These are phyloP conservation scores for Pleuronectes platessa DNA, from an alignment of 2,113 vertebrate genomes.

Conservation along the genomic window DNA sequence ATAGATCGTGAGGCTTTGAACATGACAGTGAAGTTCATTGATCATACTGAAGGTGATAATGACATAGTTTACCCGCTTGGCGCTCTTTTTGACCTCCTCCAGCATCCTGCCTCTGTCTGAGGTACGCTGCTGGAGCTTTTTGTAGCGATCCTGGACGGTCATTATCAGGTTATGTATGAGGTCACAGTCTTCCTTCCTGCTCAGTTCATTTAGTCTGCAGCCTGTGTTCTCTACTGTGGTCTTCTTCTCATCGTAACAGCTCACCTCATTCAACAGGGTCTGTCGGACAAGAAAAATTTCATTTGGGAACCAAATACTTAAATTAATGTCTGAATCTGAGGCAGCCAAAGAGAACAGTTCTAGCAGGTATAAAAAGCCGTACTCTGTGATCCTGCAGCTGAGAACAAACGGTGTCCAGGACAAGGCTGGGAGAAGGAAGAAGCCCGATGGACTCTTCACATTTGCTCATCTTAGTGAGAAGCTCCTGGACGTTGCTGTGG, in stretches of 20 bases:
- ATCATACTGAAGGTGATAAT: neutral
- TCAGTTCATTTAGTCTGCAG: slow-evolving; percentile 78
- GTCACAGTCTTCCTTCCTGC: slow-evolving; percentile 84
- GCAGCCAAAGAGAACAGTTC: neutral
- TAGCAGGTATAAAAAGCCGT: neutral
- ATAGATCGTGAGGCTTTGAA: neutral
- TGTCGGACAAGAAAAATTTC: slow-evolving; percentile 42
- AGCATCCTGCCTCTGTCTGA: slow-evolving; percentile 79
- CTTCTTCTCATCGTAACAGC: slow-evolving; percentile 78
- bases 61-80: slow-evolving; percentile 80
- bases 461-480: slow-evolving; percentile 84
- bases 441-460: slow-evolving; percentile 80
- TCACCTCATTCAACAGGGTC: slow-evolving; percentile 82
- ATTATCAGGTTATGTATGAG: slow-evolving; percentile 83
- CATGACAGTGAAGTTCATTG: neutral
- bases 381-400: slow-evolving; percentile 90
- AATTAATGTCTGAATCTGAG: neutral
- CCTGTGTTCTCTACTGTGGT: slow-evolving; percentile 75
- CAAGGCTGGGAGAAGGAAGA: slow-evolving; percentile 83
- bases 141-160: slow-evolving; percentile 81
- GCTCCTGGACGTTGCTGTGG: slow-evolving; percentile 86
- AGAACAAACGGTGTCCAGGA: slow-evolving; percentile 82
- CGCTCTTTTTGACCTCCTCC: slow-evolving; percentile 83
- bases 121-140: slow-evolving; percentile 78
- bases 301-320: neutral